Evolutionary conservation across 2,797 vertebrate species (phyloP).

Genomic region (Trematomus bernacchii): DNA sequence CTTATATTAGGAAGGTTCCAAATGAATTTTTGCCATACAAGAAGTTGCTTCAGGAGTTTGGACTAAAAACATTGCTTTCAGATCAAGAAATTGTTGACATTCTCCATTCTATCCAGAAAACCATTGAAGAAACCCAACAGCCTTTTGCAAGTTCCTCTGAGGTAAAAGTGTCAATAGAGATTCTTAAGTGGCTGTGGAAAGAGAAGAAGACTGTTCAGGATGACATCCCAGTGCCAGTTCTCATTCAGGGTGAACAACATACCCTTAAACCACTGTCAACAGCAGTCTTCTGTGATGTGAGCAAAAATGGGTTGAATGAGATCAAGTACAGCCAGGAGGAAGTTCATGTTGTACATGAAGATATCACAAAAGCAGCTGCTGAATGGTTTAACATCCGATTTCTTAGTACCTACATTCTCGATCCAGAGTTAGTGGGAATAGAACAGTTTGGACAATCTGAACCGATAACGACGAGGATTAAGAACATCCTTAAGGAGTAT

Average conservation of each 20-base stretch:
- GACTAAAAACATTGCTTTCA: conserved; percentile 74
- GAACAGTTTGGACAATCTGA: conserved; percentile 88
- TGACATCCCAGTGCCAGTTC: conserved; percentile 82
- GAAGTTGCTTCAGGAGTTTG: conserved; percentile 83
- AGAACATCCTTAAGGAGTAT: conserved; percentile 90
- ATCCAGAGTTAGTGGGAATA: conserved; percentile 84
- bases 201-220: conserved; percentile 63
- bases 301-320: conserved; percentile 77
- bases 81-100: conserved; percentile 79
- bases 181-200: conserved; percentile 89
- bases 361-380: conserved; percentile 83
- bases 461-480: conserved; percentile 88
- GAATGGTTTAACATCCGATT: conserved; percentile 82
- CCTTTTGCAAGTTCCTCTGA: conserved; percentile 74
- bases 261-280: conserved; percentile 77
- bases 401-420: conserved; percentile 86
- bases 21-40: conserved; percentile 82
- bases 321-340: conserved; percentile 74
- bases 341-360: conserved; percentile 86
- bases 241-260: conserved; percentile 68
- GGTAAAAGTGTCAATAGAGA: conserved; percentile 82
- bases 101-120: conserved; percentile 77
- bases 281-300: conserved; percentile 88
- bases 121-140: conserved; percentile 59
- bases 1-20: conserved; percentile 82